Percentiles rank a stretch among this genome's conserved stretches.
Conservation (phyloP, 2,113 vertebrate genomes). For the Hyla sarda region DNA sequence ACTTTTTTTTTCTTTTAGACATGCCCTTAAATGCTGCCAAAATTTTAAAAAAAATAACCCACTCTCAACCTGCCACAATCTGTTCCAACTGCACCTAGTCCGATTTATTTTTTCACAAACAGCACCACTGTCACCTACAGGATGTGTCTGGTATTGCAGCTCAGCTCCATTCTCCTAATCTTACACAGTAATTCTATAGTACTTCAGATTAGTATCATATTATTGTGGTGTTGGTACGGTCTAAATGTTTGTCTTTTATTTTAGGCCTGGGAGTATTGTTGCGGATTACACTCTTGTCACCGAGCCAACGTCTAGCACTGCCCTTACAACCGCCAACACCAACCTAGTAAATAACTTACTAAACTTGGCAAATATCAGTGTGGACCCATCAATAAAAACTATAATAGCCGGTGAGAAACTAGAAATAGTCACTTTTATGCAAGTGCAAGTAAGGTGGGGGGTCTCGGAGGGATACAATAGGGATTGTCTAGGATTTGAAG, state of each 20-base stretch:
- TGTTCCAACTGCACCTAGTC: too few relatives aligned
- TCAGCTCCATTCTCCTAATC: not conserved
- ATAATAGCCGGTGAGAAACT: constrained; percentile 6
- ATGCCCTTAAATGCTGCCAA: too few relatives aligned
- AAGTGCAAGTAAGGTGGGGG: too few relatives aligned
- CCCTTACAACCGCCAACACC: not conserved
- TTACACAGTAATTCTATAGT: too few relatives aligned
- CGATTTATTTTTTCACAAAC: too few relatives aligned
- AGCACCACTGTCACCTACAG: too few relatives aligned
- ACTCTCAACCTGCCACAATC: too few relatives aligned
- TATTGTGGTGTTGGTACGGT: not conserved
- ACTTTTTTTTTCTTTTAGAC: too few relatives aligned
- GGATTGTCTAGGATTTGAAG: not conserved
- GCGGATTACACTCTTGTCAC: constrained; percentile 32
- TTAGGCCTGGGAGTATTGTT: constrained; percentile 27
- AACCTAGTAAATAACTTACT: not conserved
- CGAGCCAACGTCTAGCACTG: not conserved
- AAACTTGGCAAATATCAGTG: not conserved
- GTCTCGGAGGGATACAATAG: too few relatives aligned
- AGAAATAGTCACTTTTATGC: too few relatives aligned
- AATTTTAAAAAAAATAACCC: too few relatives aligned
- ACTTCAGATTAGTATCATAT: not conserved
- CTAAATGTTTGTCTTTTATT: not conserved
- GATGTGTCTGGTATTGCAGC: too few relatives aligned
- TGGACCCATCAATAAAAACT: not conserved